Evolutionary conservation across 2,888 invertebrate species (phyloP).

Genomic region (Drosophila limbata): DNA sequence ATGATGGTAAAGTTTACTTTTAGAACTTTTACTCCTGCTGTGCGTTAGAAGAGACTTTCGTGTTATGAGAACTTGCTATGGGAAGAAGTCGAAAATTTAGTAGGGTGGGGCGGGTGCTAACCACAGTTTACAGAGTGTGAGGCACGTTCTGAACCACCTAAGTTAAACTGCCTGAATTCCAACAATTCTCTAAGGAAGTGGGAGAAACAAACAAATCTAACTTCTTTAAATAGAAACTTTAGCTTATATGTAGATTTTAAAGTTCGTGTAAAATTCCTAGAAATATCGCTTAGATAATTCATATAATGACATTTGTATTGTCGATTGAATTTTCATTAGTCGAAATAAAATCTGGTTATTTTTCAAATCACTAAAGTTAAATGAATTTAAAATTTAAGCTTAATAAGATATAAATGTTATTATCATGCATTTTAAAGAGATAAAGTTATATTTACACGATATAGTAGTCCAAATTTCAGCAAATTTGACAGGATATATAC

Average conservation of each 20-base stretch:
- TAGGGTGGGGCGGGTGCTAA: slow-evolving; percentile 1
- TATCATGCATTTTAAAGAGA: too few species aligned
- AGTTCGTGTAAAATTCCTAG: not conserved
- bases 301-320: too few species aligned
- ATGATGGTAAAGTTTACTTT: slow-evolving; percentile 2
- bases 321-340: too few species aligned
- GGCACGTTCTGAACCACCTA: slow-evolving; percentile 7
- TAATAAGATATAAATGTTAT: too few species aligned
- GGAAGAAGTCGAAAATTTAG: too few species aligned
- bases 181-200: not conserved
- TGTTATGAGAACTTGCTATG: not conserved
- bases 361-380: not conserved
- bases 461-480: too few species aligned
- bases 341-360: not conserved
- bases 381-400: too few species aligned
- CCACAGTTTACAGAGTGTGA: not conserved
- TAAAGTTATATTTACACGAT: too few species aligned
- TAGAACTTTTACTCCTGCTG: slow-evolving; percentile 7
- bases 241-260: not conserved
- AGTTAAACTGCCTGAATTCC: not conserved
- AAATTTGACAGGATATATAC: too few species aligned
- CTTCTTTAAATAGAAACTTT: not conserved
- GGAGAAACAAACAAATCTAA: not conserved
- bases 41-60: not conserved
- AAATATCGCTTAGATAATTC: not conserved